Evolutionary conservation across 2,888 invertebrate genomes (phyloP).

Genomic region (Troides aeacus): DNA sequence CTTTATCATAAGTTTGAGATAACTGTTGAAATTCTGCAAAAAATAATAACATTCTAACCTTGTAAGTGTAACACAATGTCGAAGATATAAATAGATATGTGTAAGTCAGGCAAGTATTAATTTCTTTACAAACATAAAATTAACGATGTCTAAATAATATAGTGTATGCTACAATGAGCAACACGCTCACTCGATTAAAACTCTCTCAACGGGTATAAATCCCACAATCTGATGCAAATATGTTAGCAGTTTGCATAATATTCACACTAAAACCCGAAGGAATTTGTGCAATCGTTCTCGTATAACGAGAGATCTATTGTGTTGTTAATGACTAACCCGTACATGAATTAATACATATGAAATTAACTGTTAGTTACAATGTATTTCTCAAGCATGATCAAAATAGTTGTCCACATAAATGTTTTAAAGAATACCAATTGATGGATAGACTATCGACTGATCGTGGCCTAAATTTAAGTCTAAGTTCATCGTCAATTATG

Average conservation of each 20-base stretch:
- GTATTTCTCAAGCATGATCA: no score
- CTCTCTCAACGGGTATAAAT: not conserved
- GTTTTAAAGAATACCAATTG: not conserved
- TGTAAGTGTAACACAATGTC: no score
- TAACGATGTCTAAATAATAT: not conserved
- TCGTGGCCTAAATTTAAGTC: not conserved
- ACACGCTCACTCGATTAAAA: not conserved
- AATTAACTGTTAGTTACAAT: no score
- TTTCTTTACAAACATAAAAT: not conserved
- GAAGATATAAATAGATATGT: not conserved
- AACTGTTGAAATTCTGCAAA: no score
- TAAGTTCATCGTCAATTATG: no score
- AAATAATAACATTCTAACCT: no score
- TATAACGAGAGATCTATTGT: not conserved
- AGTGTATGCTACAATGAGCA: not conserved
- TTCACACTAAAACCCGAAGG: conserved; percentile 3
- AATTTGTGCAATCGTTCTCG: not conserved
- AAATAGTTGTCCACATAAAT: no score
- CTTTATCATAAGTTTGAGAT: no score
- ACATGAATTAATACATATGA: not conserved
- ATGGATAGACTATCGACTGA: not conserved
- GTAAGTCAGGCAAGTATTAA: not conserved
- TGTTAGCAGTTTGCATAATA: conserved; percentile 12
- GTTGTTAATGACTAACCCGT: not conserved
- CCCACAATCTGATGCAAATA: not conserved